phyloP scores from a whole-genome alignment of 2,113 vertebrate genomes.

The Silurus glanis region DNA sequence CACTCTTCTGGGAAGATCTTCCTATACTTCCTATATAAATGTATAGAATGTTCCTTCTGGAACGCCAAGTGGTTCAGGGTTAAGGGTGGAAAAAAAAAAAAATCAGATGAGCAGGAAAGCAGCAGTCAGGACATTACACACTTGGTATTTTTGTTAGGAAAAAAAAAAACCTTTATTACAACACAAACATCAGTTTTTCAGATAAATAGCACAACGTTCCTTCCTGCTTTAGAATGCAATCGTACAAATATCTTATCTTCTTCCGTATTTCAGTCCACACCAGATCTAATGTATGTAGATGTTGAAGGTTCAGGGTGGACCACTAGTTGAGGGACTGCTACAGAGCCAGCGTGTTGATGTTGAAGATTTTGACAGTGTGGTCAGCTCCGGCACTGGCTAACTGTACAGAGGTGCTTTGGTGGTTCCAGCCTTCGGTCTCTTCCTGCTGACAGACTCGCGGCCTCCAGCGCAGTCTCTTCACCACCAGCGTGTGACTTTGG shows the following conservation, averaged over 20 bases:
- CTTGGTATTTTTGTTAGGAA: neutral
- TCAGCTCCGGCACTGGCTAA: conserved; percentile 90
- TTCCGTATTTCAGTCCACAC: neutral
- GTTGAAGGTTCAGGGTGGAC: neutral
- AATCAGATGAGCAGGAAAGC: neutral
- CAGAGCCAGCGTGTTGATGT: conserved; percentile 73
- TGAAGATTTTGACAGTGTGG: conserved; percentile 90
- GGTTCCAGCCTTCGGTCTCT: conserved; percentile 44
- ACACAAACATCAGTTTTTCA: conserved; percentile 1
- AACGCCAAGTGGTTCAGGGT: neutral
- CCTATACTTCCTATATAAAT: too few relatives aligned
- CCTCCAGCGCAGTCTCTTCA: conserved; percentile 90
- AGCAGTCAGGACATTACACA: neutral
- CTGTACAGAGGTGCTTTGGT: conserved; percentile 80
- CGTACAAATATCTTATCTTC: neutral
- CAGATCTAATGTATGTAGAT: neutral
- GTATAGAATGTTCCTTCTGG: too few relatives aligned
- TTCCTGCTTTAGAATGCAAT: neutral
- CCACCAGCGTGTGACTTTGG: conserved; percentile 85
- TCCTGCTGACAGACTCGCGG: conserved; percentile 64
- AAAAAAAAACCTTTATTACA: conserved; percentile 40
- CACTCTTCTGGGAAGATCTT: too few relatives aligned
- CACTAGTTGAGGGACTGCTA: neutral
- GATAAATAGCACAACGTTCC: conserved; percentile 30
- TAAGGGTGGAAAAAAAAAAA: neutral